Evolutionary conservation across 1,140 invertebrate species (phyloP).

Genomic region (Penaeus indicus): DNA sequence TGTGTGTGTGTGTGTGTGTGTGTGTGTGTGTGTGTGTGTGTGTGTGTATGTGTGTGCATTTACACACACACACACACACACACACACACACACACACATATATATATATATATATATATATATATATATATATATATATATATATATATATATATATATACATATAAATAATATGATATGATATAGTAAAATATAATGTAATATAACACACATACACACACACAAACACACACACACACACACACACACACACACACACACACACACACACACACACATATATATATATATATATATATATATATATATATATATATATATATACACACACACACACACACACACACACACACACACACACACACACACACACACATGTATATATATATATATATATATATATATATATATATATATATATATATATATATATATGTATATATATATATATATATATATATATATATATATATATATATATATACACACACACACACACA

Average conservation of each 20-base stretch:
- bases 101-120: too few relatives aligned
- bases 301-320: neutral
- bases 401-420: conserved; percentile 26
- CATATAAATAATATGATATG: too few relatives aligned
- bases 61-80: neutral
- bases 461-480: conserved; percentile 6
- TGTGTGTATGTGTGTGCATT: neutral
- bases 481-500: neutral
- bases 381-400: conserved; percentile 18
- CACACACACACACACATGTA: neutral
- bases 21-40: too few relatives aligned
- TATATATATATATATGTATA: conserved; percentile 18
- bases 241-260: neutral
- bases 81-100: too few relatives aligned
- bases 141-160: too few relatives aligned
- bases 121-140: too few relatives aligned
- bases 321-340: neutral
- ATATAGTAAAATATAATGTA: neutral
- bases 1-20: neutral
- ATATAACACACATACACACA: neutral
- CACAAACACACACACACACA: neutral
- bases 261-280: neutral
- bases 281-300: neutral
- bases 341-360: neutral
- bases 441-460: neutral